Conservation (phyloP, 2,888 invertebrate genomes). For the Lacanobia oleracea region DNA sequence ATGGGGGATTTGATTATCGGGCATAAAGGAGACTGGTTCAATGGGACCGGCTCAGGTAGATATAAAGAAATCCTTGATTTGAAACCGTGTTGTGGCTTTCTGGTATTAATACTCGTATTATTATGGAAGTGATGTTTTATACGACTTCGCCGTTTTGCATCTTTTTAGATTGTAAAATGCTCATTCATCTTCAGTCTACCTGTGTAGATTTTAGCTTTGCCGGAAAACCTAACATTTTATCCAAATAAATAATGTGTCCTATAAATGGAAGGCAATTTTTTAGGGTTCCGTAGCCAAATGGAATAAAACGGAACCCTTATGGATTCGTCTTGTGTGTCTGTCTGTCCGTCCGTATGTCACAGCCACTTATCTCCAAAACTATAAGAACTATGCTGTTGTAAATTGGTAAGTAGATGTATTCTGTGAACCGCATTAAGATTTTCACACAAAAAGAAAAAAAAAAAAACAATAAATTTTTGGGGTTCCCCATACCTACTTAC, state of each 20-base stretch:
- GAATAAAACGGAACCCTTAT: too few species aligned
- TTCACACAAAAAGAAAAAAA: too few species aligned
- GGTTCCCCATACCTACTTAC: too few species aligned
- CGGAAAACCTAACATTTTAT: background rate
- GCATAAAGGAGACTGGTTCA: background rate
- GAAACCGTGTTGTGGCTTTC: background rate
- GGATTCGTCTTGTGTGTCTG: too few species aligned
- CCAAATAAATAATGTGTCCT: background rate
- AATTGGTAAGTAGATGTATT: too few species aligned
- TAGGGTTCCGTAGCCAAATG: too few species aligned
- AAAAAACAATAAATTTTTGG: too few species aligned
- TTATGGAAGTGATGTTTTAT: background rate
- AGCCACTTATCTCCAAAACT: too few species aligned
- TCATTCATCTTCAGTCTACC: background rate
- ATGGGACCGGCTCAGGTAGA: conserved; percentile 11
- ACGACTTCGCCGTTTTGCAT: background rate
- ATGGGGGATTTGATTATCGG: conserved; percentile 19
- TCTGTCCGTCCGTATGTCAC: too few species aligned
- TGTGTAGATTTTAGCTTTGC: background rate
- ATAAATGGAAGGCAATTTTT: too few species aligned
- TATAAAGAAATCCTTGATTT: conserved; percentile 12
- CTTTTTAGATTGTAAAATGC: background rate
- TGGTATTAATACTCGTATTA: background rate
- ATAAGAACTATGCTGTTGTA: too few species aligned
- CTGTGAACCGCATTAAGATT: too few species aligned